Percentiles rank a stretch among this genome's conserved stretches.
Conservation (phyloP, 2,113 vertebrate species). For the Salminus brasiliensis region DNA sequence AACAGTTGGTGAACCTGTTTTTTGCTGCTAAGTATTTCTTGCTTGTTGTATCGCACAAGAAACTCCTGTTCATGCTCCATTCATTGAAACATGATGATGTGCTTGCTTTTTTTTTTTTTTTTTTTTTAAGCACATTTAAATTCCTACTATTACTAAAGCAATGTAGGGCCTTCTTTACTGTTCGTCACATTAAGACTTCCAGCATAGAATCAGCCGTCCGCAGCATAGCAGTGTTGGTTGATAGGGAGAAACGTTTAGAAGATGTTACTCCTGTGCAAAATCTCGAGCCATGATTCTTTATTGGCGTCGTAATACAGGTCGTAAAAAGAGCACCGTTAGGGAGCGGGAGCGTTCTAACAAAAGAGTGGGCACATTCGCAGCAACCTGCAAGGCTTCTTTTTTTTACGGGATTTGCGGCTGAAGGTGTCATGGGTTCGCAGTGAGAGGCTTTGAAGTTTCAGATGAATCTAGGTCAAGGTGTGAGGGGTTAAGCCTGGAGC, state of each 20-base stretch:
- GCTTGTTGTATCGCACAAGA: too few species aligned
- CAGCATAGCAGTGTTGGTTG: too few species aligned
- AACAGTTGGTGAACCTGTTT: too few species aligned
- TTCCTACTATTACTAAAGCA: too few species aligned
- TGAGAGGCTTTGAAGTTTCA: constrained; percentile 71
- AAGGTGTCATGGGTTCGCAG: constrained; percentile 71
- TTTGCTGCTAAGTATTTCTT: too few species aligned
- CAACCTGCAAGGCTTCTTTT: constrained; percentile 60
- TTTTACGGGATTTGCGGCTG: constrained; percentile 57
- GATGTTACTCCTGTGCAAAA: neutral
- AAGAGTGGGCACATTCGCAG: constrained; percentile 66
- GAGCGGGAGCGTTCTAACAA: constrained; percentile 52
- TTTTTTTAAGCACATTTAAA: too few species aligned
- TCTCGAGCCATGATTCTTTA: neutral
- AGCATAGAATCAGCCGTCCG: too few species aligned
- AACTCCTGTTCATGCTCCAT: neutral
- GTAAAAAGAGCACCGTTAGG: neutral
- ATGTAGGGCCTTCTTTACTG: too few species aligned
- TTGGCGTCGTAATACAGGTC: neutral
- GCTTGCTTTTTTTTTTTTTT: neutral
- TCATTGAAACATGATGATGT: neutral
- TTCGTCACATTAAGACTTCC: too few species aligned
- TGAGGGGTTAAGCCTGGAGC: constrained; percentile 34
- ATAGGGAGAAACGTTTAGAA: neutral
- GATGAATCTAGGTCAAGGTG: constrained; percentile 42